A percentile compares a stretch with the other conserved stretches of the same genome.
phyloP scores from a whole-genome alignment of 2,888 invertebrate species.

The Drosophila kuntzei region DNA sequence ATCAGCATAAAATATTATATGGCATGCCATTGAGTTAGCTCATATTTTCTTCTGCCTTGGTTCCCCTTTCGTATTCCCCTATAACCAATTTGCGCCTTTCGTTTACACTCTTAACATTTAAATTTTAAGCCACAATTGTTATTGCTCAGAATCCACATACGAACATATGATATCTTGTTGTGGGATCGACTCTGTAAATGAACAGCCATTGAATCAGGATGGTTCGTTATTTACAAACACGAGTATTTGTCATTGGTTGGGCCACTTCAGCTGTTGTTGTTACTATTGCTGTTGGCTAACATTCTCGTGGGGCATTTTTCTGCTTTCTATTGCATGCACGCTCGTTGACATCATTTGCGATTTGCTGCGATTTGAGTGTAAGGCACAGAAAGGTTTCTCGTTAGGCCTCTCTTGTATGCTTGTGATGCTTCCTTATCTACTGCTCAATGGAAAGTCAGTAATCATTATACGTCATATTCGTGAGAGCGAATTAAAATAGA shows the following conservation, averaged over 20 bases:
- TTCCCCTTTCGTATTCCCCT: constrained; percentile 6
- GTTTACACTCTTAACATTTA: constrained; percentile 38
- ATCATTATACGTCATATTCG: constrained; percentile 68
- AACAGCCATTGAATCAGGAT: constrained; percentile 46
- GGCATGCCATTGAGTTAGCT: constrained; percentile 80
- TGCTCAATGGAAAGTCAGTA: constrained; percentile 72
- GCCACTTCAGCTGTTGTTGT: constrained; percentile 45
- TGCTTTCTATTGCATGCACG: constrained; percentile 52
- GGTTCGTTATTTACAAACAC: constrained; percentile 63
- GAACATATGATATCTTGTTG: constrained; percentile 8
- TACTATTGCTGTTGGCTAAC: constrained; percentile 12
- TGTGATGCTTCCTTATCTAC: constrained; percentile 8
- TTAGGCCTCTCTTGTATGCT: constrained; percentile 74
- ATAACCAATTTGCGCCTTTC: constrained; percentile 58
- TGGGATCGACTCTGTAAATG: constrained; percentile 5
- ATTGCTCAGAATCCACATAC: constrained; percentile 28
- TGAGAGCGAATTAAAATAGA: constrained; percentile 42
- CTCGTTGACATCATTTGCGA: constrained; percentile 80
- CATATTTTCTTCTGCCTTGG: constrained; percentile 58
- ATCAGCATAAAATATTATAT: constrained; percentile 82
- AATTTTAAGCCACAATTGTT: constrained; percentile 65
- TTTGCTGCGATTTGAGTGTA: constrained; percentile 65
- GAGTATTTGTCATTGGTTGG: constrained; percentile 66
- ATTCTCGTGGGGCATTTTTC: constrained; percentile 26
- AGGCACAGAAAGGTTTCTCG: constrained; percentile 76